phyloP scores from a whole-genome alignment of 2,113 vertebrate genomes.

The Australoheros scitulus region DNA sequence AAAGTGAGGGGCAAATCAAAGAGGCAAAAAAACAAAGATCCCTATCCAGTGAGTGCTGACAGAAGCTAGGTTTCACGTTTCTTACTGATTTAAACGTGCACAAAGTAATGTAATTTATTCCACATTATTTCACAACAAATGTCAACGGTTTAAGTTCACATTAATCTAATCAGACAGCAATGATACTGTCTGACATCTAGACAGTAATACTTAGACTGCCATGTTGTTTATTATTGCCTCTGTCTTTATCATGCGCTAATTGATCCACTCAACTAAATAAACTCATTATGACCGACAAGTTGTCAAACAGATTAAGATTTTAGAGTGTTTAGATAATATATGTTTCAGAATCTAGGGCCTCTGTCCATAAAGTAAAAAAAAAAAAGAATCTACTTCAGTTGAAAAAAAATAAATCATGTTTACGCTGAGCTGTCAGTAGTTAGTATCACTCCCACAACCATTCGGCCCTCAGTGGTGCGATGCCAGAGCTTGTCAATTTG shows the following conservation, averaged over 20 bases:
- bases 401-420: conserved; percentile 60
- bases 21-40: background rate
- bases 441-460: conserved; percentile 87
- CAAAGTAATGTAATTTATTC: background rate
- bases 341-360: background rate
- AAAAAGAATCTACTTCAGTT: background rate
- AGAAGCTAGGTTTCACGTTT: conserved; percentile 2
- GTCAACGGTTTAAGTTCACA: conserved; percentile 1
- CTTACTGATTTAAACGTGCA: background rate
- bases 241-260: conserved; percentile 18
- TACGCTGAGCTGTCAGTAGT: conserved; percentile 79
- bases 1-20: conserved; percentile 19
- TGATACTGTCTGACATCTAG: conserved; percentile 19
- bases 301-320: background rate
- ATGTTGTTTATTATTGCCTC: conserved; percentile 17
- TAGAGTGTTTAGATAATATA: conserved; percentile 1
- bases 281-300: conserved; percentile 9
- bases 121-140: background rate
- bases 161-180: conserved; percentile 2
- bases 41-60: background rate
- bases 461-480: conserved; percentile 81
- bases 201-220: background rate
- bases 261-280: background rate
- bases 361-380: background rate
- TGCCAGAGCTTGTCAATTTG: conserved; percentile 87